Conservation (phyloP, 1,140 invertebrate genomes). For the Apis cerana region DNA sequence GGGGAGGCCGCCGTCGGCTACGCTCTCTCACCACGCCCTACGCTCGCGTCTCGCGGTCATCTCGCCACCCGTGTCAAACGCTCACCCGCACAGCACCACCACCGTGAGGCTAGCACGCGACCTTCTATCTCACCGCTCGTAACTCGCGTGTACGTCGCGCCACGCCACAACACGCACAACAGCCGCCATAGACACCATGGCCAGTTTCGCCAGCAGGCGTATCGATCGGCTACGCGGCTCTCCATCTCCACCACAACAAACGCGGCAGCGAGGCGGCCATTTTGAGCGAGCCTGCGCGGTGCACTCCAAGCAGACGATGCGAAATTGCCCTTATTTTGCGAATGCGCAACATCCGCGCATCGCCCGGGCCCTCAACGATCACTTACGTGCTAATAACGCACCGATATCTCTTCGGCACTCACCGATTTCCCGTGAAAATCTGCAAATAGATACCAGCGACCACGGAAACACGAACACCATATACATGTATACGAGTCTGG, state of each 20-base stretch:
- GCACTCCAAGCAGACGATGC: slow-evolving; percentile 80
- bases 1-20: slow-evolving; percentile 66
- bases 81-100: slow-evolving; percentile 44
- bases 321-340: slow-evolving; percentile 67
- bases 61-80: slow-evolving; percentile 52
- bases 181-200: slow-evolving; percentile 69
- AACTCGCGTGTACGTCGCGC: slow-evolving; percentile 55
- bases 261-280: slow-evolving; percentile 72
- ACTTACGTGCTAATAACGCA: slow-evolving; percentile 33
- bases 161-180: slow-evolving; percentile 66
- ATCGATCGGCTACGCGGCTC: slow-evolving; percentile 74
- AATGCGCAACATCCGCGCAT: slow-evolving; percentile 36
- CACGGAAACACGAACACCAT: slow-evolving; percentile 70
- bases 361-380: slow-evolving; percentile 32
- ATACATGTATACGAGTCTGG: slow-evolving; percentile 72
- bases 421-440: slow-evolving; percentile 65
- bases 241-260: slow-evolving; percentile 72
- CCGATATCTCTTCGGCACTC: slow-evolving; percentile 49
- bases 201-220: slow-evolving; percentile 67
- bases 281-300: slow-evolving; percentile 82
- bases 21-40: slow-evolving; percentile 70
- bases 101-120: slow-evolving; percentile 48
- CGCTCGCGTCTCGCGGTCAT: slow-evolving; percentile 58
- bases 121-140: slow-evolving; percentile 51
- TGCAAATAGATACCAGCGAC: slow-evolving; percentile 53